Evolutionary conservation across 2,113 vertebrate species (phyloP), one percentile per base, ranked within the genome.

Genomic region (Periophthalmodon schlosseri): DNA sequence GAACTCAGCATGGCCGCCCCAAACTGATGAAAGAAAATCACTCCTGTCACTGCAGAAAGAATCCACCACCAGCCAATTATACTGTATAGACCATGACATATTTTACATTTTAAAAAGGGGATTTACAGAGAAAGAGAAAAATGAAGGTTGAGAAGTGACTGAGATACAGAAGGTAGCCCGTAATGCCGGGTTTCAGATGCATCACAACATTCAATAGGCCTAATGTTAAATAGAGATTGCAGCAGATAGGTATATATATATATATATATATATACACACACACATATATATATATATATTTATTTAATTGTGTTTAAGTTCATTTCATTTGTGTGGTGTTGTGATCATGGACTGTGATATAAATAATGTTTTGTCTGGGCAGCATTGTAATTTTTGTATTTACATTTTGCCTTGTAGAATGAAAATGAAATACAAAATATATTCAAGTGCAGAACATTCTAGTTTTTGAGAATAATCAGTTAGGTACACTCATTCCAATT

Each of bases 11-110:
- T 74, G 84, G 83, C 86, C 89, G 87, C 77, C 73, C 71, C 77
- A 74, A 75, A 85, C 80, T 76, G 88, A 85, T 87, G 81, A 91
- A 89, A 90, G 82, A 68, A 89, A 88, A 85, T 86, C 77, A 84
- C 86, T 85, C 74, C 84, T 84, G 87, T 86, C 85, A 85, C 82
- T 57, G 60, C 15, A 36, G 28, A 63, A 77, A 77, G 86, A 83
- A 79, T 82, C 81, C 86, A 63, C 80, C 73, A 74, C 81, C 69
- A 85, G 82, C 87, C 88, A 89, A 88, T 90, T 89, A 63, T 63
- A 90, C 75, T 68, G 68, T 56, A 67, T 63, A 57, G 58, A 79
- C 69, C 58, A 63, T 73, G 70, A 68, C 79, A 73, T 71, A 73
- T 83, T 86, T 86, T 82, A 80, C 79, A 84, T 86, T 83, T 80